A percentile compares a stretch with the other conserved stretches of the same genome.
These are phyloP conservation scores for Siphlonurus alternatus DNA, from an alignment of 2,888 invertebrate species.

Conservation along the genomic window DNA sequence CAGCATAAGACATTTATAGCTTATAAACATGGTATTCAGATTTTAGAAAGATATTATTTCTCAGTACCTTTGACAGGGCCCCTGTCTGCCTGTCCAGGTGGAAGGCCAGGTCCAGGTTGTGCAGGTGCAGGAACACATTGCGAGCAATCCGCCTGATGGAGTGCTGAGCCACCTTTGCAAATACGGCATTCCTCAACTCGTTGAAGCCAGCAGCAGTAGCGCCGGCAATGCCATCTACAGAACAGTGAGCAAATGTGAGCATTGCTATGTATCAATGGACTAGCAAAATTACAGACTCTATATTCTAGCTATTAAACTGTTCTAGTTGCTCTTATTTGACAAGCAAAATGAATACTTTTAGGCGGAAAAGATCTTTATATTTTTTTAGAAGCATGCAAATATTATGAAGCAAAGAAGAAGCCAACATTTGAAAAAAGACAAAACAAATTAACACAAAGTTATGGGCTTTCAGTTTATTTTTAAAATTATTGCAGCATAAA, in stretches of 20 bases:
- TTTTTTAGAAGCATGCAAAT: no score
- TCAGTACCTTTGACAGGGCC: conserved; percentile 65
- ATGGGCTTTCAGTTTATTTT: background rate
- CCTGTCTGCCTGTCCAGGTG: conserved; percentile 93
- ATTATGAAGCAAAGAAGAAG: background rate
- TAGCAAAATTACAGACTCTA: background rate
- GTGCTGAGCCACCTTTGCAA: conserved; percentile 93
- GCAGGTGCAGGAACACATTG: conserved; percentile 91
- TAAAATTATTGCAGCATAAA: background rate
- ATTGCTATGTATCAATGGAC: background rate
- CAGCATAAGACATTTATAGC: no score
- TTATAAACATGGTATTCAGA: no score
- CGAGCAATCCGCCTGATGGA: conserved; percentile 87
- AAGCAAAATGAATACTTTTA: background rate
- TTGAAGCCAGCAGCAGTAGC: conserved; percentile 84
- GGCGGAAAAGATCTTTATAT: no score
- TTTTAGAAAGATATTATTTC: no score
- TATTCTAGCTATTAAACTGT: background rate
- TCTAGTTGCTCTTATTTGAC: background rate
- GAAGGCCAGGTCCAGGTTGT: conserved; percentile 84
- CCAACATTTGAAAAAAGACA: no score
- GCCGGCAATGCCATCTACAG: conserved; percentile 86
- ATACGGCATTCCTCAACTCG: conserved; percentile 93
- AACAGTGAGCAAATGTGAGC: conserved; percentile 17
- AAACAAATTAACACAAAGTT: background rate